Evolutionary conservation across 2,113 vertebrate species (phyloP).

Genomic region (Megaceryle torquata): DNA sequence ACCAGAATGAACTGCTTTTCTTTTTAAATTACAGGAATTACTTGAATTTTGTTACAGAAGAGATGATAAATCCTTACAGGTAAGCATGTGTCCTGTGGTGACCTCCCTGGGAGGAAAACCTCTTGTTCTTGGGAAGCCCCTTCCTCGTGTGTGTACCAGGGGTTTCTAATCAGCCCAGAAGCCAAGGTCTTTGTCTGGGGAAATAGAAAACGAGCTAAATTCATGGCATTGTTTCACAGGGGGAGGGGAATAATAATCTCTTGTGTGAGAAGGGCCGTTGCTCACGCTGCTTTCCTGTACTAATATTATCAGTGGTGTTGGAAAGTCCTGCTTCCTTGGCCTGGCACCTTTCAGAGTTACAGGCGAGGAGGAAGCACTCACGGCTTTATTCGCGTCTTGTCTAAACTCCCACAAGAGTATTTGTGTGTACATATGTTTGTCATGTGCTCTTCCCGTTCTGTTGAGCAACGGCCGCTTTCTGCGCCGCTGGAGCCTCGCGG

Average conservation of each 20-base stretch:
- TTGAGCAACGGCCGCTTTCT: not conserved
- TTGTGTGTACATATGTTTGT: not conserved
- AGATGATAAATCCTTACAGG: conserved; percentile 98
- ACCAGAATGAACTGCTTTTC: not conserved
- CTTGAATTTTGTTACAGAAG: conserved; percentile 97
- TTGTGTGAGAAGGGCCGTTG: not conserved
- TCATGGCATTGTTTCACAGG: not conserved
- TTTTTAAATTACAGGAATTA: conserved; percentile 87
- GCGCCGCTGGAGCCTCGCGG: rapidly evolving
- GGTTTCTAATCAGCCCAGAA: not conserved
- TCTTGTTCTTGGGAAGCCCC: not conserved
- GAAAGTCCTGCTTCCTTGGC: not conserved
- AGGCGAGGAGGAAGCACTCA: not conserved
- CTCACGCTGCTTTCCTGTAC: not conserved
- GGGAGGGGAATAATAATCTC: not conserved
- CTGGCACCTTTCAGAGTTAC: not conserved
- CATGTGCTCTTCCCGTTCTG: not conserved
- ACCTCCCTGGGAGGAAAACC: not conserved
- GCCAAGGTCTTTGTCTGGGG: not conserved
- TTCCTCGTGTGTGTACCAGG: rapidly evolving
- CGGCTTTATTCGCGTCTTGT: not conserved
- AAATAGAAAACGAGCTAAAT: not conserved
- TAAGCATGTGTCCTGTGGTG: conserved; percentile 63
- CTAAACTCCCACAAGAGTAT: not conserved
- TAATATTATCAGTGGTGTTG: not conserved